Evolutionary conservation across 1,140 invertebrate genomes (phyloP), one percentile per base, ranked within the genome.

Genomic region (Patella vulgata): DNA sequence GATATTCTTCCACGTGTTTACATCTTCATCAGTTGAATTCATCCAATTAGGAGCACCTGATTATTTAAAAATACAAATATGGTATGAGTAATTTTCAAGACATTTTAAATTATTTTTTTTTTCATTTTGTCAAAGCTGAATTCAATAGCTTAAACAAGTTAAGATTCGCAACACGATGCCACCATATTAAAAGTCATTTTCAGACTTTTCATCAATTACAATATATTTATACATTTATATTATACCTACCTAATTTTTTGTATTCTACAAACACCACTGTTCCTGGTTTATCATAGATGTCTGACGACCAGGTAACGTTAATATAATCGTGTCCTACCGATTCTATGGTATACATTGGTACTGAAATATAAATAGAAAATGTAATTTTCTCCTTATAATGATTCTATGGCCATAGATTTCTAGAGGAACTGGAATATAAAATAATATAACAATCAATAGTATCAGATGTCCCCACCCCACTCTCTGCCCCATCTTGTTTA

Each of bases 201-300:
- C n/a, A n/a, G n/a, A n/a, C n/a, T n/a, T n/a, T n/a, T n/a, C n/a
- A n/a, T n/a, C n/a, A n/a, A n/a, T n/a, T n/a, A n/a, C n/a, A 21
- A 43, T 43, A n/a, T 21, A n/a, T 21, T 43, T 43, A 3, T 9
- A 5, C 42, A 17, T 3, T 43, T 17, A n/a, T 5, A 9, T 17
- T 43, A n/a, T 28, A 52, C 59, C 66, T 62, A 76, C 79, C 76
- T 51, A 71, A 60, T 58, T 72, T 74, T 19, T 86, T 89, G 83
- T 93, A 96, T 83, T 95, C 93, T 1, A 93, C 95, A 74, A 90
- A 96, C 82, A 97, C 97, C 76, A 96, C 93, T 17, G 92, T 93
- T 66, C 91, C 91, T 5, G 93, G 89, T 70, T 90, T 79, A 17
- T 83, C 64, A 21, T 62, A 85, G 39, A 60, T 72, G 44, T 43